phyloP scores from a whole-genome alignment of 1,140 invertebrate species.

The Drosophila biarmipes region DNA sequence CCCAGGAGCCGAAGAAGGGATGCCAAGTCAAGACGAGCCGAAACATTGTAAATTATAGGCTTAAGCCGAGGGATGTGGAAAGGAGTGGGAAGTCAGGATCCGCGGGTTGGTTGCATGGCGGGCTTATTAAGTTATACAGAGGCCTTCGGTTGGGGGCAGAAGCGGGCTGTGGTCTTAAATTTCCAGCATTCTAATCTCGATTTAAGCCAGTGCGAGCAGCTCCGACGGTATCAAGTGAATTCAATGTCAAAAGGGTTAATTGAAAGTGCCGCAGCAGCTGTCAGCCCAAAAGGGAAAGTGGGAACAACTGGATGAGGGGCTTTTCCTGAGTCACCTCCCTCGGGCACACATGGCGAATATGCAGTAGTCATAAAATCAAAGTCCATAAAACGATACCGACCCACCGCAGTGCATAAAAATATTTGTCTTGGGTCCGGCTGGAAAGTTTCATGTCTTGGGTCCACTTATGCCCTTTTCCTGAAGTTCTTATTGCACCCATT shows the following conservation, averaged over 20 bases:
- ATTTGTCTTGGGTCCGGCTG: slow-evolving; percentile 40
- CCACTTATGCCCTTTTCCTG: slow-evolving; percentile 14
- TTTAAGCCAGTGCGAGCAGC: slow-evolving; percentile 50
- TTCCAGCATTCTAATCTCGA: slow-evolving; percentile 66
- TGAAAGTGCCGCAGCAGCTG: slow-evolving; percentile 52
- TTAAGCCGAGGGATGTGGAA: slow-evolving; percentile 43
- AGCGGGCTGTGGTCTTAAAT: slow-evolving; percentile 44
- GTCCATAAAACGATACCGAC: slow-evolving; percentile 48
- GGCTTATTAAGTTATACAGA: slow-evolving; percentile 73
- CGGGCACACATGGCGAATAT: slow-evolving; percentile 15
- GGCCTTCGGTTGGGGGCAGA: slow-evolving; percentile 8
- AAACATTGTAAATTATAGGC: slow-evolving; percentile 82
- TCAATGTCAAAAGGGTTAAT: slow-evolving; percentile 73
- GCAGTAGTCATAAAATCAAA: slow-evolving; percentile 65
- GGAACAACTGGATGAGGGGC: slow-evolving; percentile 7
- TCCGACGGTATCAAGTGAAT: slow-evolving; percentile 55
- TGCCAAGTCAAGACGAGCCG: slow-evolving; percentile 69
- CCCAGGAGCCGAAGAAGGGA: slow-evolving; percentile 1
- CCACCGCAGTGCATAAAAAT: slow-evolving; percentile 64
- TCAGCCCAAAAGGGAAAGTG: slow-evolving; percentile 19
- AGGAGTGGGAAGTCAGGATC: slow-evolving; percentile 15
- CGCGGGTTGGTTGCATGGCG: slow-evolving; percentile 50
- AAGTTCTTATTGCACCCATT: slow-evolving; percentile 57
- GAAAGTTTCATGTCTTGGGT: slow-evolving; percentile 42
- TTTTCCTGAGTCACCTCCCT: neutral